A percentile compares a stretch with the other conserved stretches of the same genome.
Conservation (phyloP, 2,888 invertebrate species). For the Anaspis maculata region DNA sequence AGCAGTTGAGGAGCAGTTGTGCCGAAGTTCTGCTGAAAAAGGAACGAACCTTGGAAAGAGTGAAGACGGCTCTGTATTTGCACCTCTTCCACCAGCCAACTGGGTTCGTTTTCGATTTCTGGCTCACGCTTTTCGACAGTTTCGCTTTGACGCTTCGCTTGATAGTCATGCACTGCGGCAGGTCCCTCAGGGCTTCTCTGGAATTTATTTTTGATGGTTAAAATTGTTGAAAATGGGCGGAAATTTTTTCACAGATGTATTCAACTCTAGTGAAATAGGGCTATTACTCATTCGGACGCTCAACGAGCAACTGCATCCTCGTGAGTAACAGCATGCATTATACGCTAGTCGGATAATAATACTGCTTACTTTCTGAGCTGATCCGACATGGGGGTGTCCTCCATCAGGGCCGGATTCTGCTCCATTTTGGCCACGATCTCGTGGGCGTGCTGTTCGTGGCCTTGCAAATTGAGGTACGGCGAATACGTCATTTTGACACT, state of each 20-base stretch:
- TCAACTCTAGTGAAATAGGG: too few relatives aligned
- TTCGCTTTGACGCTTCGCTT: constrained; percentile 60
- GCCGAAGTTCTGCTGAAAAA: too few relatives aligned
- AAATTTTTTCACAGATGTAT: too few relatives aligned
- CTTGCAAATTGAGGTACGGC: too few relatives aligned
- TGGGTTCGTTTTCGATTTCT: constrained; percentile 47
- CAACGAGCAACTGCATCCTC: too few relatives aligned
- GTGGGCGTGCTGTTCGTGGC: constrained; percentile 49
- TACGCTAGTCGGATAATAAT: neutral
- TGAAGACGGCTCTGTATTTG: constrained; percentile 52
- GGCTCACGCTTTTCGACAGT: constrained; percentile 51
- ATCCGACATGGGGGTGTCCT: constrained; percentile 54
- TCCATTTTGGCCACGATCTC: constrained; percentile 59
- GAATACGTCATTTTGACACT: too few relatives aligned
- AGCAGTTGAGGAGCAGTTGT: too few relatives aligned
- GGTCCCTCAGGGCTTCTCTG: constrained; percentile 58
- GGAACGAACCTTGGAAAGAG: too few relatives aligned
- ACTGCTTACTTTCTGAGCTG: constrained; percentile 53
- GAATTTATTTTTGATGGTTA: constrained; percentile 13
- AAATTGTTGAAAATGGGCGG: neutral
- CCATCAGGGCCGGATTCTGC: constrained; percentile 55
- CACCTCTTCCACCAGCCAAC: constrained; percentile 49
- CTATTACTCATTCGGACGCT: too few relatives aligned
- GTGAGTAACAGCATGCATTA: neutral
- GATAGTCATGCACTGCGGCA: constrained; percentile 61